A percentile compares a stretch with the other conserved stretches of the same genome.
Conservation (phyloP, 2,797 vertebrate species). For the Gobionotothen gibberifrons region DNA sequence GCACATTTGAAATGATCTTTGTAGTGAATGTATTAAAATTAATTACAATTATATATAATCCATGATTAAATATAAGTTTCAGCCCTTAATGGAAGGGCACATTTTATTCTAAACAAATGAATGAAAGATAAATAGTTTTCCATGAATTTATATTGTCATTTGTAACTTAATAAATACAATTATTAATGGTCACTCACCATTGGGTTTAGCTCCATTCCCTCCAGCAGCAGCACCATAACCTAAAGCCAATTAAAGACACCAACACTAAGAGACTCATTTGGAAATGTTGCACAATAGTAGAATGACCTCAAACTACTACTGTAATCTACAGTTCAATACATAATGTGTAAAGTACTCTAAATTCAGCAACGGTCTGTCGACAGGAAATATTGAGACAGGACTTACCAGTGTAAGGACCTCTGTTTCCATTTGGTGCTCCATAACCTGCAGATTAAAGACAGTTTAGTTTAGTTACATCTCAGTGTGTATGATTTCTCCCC, state of each 20-base stretch:
- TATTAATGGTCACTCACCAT: conserved; percentile 3
- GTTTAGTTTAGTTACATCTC: background rate
- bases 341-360: background rate
- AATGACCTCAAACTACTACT: background rate
- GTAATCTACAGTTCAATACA: background rate
- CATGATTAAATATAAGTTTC: too few species aligned
- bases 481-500: background rate
- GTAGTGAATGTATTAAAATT: too few species aligned
- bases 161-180: background rate
- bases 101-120: background rate
- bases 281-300: background rate
- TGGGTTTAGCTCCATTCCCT: conserved; percentile 32
- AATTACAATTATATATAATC: too few species aligned
- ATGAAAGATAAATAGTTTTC: background rate
- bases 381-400: background rate
- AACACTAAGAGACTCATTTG: background rate
- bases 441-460: conserved; percentile 36
- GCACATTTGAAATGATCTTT: too few species aligned
- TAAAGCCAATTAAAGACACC: background rate
- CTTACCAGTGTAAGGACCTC: conserved; percentile 28
- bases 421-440: conserved; percentile 38
- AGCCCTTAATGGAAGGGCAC: background rate
- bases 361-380: too few species aligned
- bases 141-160: background rate
- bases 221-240: conserved; percentile 27